Evolutionary conservation across 2,797 vertebrate genomes (phyloP).

Genomic region (Scarus forsteni): DNA sequence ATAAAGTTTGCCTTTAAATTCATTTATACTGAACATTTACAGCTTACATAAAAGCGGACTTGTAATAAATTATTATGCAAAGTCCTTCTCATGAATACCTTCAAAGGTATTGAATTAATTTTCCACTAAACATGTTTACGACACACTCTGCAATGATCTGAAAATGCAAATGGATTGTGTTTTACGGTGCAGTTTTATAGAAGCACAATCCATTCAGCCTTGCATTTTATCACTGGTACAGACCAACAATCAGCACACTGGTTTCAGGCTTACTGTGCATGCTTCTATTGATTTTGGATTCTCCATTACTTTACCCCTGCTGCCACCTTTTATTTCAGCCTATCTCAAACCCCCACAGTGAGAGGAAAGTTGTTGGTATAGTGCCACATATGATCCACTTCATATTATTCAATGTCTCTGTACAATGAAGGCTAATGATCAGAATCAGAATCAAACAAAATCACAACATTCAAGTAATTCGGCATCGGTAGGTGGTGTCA

Average conservation of each 20-base stretch:
- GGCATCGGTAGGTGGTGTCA: too few species aligned
- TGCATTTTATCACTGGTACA: constrained; percentile 7
- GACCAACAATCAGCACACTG: not conserved
- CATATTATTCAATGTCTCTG: not conserved
- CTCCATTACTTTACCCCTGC: not conserved
- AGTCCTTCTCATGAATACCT: too few species aligned
- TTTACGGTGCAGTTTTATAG: constrained; percentile 1
- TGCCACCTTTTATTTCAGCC: constrained; percentile 1
- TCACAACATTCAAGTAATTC: too few species aligned
- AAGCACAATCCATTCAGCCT: constrained; percentile 14
- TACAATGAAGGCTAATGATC: not conserved
- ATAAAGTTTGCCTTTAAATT: too few species aligned
- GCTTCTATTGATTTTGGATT: constrained; percentile 19
- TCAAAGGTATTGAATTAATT: not conserved
- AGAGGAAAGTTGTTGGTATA: not conserved
- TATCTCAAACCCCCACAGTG: not conserved
- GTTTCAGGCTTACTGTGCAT: not conserved
- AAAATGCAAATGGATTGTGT: not conserved
- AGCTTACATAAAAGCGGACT: too few species aligned
- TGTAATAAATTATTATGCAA: too few species aligned
- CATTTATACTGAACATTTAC: too few species aligned
- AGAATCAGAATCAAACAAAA: too few species aligned
- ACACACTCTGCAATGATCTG: not conserved
- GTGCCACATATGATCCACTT: not conserved
- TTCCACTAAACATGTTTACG: not conserved